Evolutionary conservation across 1,140 invertebrate species (phyloP).

Genomic region (Ruditapes philippinarum): DNA sequence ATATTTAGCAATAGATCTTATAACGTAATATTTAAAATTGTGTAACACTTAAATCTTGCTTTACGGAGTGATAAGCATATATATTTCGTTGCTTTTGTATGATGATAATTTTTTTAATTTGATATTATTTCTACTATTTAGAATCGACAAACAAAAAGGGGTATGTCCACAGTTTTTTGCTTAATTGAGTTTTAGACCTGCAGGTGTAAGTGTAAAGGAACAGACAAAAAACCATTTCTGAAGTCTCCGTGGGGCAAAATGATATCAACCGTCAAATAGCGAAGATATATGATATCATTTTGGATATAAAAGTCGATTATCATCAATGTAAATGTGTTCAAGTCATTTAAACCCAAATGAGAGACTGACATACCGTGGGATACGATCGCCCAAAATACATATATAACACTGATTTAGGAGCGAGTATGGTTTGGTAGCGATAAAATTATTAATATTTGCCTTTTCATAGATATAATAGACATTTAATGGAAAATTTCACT

Average conservation of each 20-base stretch:
- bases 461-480: slow-evolving; percentile 43
- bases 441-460: slow-evolving; percentile 54
- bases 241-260: not conserved
- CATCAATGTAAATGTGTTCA: slow-evolving; percentile 48
- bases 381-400: slow-evolving; percentile 29
- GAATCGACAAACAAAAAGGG: too few species aligned
- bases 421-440: not conserved
- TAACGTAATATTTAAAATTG: too few species aligned
- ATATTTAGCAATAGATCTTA: too few species aligned
- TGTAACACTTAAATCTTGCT: too few species aligned
- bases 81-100: too few species aligned
- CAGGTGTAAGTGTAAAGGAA: too few species aligned
- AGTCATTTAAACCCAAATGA: slow-evolving; percentile 43
- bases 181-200: too few species aligned
- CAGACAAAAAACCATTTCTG: not conserved
- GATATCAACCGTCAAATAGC: slow-evolving; percentile 6
- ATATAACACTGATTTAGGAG: slow-evolving; percentile 33
- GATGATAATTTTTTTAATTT: too few species aligned
- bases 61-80: too few species aligned
- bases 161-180: too few species aligned
- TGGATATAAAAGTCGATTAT: slow-evolving; percentile 64
- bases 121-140: too few species aligned
- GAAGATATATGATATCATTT: slow-evolving; percentile 62
- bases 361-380: not conserved
- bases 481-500: slow-evolving; percentile 62